Base-by-base conservation (phyloP, 2,113 vertebrate species). In the Sander lucioperca region DNA sequence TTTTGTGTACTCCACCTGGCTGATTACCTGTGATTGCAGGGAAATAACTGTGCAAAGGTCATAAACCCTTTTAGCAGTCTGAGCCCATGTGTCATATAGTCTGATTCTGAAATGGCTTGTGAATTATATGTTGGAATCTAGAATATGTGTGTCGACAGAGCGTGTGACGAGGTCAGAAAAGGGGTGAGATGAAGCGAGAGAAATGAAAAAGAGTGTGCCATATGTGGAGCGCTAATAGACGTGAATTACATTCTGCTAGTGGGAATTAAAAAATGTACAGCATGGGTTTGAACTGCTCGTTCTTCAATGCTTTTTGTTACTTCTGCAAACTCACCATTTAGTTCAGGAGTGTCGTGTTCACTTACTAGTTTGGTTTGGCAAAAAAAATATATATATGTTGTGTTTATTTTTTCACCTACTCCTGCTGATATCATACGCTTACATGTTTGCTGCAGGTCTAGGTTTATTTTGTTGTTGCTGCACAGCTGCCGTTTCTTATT, bases 1-100 rank as follows among this genome's bases (percentile, higher is more conserved):
- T 72, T 82, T 11, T 75, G 10, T 74, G 48, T 56, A 21, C 39
- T 75, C 65, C 74, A 84, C 75, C 71, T 56, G 53, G 69, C 57
- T 91, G 90, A 90, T 91, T 91, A 86, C 54, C 75, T 76, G 59
- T 77, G 51, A 90, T 92, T 90, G 82, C 51, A 14, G 45, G 74
- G 61, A 82, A 90, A 93, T 91, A 65, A 85, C 63, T 43, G 59
- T 80, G 74, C 47, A 82, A 69, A 90, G 76, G 79, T 82, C 53
- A 64, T 57, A 75, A 75, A 56, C 45, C 30, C 66, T 69, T 74
- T 82, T 61, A 73, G 57, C 73, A 30, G 47, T 65, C 33, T 19
- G 7, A 23, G 33, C 30, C 51, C 0, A 5, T 78, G 50, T 80
- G 70, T 67, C 33, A 72, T 63, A 45, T 39, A 6, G 36, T 47